Percentiles rank a stretch among this genome's conserved stretches.
phyloP scores from a whole-genome alignment of 2,113 vertebrate species.

The Pavo muticus region DNA sequence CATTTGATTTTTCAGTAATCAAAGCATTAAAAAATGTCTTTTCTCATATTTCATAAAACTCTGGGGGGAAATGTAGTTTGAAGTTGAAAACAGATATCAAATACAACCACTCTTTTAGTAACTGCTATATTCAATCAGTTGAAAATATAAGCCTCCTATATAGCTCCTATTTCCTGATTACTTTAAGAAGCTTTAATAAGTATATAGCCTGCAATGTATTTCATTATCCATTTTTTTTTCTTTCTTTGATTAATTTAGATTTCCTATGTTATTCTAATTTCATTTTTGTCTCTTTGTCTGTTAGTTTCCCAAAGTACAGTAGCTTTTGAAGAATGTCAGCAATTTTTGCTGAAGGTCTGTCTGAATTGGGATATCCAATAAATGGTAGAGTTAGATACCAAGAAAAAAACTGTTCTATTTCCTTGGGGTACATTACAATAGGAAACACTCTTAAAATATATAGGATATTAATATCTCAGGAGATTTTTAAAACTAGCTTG shows the following conservation, averaged over 20 bases:
- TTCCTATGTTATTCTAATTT: background rate
- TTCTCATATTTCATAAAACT: background rate
- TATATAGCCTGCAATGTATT: background rate
- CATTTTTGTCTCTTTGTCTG: background rate
- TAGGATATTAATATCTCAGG: background rate
- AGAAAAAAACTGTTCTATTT: background rate
- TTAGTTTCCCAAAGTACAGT: background rate
- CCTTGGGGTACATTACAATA: background rate
- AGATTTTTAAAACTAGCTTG: background rate
- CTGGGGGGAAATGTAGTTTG: background rate
- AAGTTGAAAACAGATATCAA: background rate
- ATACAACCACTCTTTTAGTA: background rate
- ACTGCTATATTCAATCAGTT: background rate
- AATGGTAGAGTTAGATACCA: background rate
- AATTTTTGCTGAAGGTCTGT: background rate
- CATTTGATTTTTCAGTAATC: slow-evolving; percentile 4
- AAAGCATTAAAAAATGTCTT: background rate
- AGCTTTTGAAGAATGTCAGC: background rate
- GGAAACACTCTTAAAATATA: background rate
- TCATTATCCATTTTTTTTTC: background rate
- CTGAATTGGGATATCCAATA: background rate
- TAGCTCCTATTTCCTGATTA: background rate
- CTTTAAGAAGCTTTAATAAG: background rate
- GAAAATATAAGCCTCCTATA: background rate
- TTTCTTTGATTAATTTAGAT: background rate